These are phyloP conservation scores for Rhinella marina DNA, from an alignment of 2,797 vertebrate species.

Conservation along the genomic window DNA sequence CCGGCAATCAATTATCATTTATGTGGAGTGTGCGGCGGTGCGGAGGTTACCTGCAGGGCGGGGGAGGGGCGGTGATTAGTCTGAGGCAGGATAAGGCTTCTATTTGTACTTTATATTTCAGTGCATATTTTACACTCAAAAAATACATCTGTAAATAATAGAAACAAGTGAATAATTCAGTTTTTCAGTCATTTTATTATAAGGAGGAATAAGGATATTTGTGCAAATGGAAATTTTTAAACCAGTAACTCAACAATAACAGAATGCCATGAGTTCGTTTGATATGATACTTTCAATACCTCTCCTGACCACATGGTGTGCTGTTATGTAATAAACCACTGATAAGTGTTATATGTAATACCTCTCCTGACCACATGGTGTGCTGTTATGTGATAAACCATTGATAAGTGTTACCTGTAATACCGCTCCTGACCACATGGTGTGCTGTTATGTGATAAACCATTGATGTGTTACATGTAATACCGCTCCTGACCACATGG, in stretches of 20 bases:
- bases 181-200: neutral
- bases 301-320: neutral
- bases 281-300: neutral
- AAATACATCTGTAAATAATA: neutral
- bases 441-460: no score
- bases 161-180: neutral
- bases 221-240: no score
- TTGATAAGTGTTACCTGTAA: no score
- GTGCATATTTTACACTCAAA: neutral
- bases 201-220: neutral
- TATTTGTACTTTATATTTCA: neutral
- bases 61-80: neutral
- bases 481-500: no score
- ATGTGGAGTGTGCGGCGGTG: neutral
- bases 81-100: neutral
- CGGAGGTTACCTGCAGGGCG: neutral
- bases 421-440: no score
- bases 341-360: no score
- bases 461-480: no score
- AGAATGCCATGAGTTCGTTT: no score
- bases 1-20: conserved; percentile 9
- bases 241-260: no score
- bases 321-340: neutral
- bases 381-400: no score
- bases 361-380: no score